A percentile compares a stretch with the other conserved stretches of the same genome.
These are phyloP conservation scores for Pocota personata DNA, from an alignment of 2,888 invertebrate species.

Conservation along the genomic window DNA sequence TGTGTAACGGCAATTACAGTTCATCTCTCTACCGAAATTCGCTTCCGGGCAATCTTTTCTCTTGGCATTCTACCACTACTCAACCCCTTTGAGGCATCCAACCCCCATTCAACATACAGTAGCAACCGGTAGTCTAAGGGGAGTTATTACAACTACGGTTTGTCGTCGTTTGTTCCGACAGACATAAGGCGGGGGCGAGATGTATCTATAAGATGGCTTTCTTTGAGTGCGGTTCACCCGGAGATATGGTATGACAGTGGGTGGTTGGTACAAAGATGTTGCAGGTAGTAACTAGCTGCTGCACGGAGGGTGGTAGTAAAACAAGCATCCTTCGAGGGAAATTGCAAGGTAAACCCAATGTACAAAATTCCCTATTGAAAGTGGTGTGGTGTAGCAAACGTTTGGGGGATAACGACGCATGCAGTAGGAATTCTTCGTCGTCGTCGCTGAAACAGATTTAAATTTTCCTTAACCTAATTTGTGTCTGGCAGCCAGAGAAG, in stretches of 20 bases:
- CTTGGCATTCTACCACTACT: conserved; percentile 52
- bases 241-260: conserved; percentile 2
- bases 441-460: conserved; percentile 32
- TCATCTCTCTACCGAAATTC: conserved; percentile 68
- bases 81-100: conserved; percentile 1
- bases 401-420: background rate
- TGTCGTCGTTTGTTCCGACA: background rate
- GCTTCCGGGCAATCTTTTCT: conserved; percentile 73
- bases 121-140: conserved; percentile 30
- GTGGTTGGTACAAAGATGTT: background rate
- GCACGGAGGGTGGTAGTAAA: background rate
- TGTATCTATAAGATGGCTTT: conserved; percentile 24
- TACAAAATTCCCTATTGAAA: conserved; percentile 15
- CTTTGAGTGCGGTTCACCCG: conserved; percentile 50
- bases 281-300: conserved; percentile 36
- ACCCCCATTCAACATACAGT: background rate
- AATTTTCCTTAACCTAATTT: conserved; percentile 68
- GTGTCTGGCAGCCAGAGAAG: conserved; percentile 21
- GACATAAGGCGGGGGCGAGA: background rate
- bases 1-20: conserved; percentile 74
- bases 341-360: conserved; percentile 50
- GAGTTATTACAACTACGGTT: conserved; percentile 42
- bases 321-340: conserved; percentile 19
- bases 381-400: background rate
- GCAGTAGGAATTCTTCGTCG: background rate